Evolutionary conservation across 2,888 invertebrate genomes (phyloP), one percentile per base, ranked within the genome.

Genomic region (Agrotis exclamationis): DNA sequence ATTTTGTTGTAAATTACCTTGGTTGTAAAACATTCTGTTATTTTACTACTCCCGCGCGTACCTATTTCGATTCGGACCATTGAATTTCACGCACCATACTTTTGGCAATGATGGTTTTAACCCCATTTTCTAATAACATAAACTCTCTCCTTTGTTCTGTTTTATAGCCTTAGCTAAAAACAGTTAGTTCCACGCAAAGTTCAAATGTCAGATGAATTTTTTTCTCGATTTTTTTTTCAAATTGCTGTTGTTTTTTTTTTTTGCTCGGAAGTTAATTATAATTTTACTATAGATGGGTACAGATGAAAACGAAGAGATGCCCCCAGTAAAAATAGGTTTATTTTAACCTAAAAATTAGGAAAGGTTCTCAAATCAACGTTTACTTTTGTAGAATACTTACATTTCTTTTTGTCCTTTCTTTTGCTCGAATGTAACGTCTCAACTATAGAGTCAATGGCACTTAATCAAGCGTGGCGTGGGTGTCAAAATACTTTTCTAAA

Each of bases 181-280:
- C 22, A 11, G 20, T 60, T 28, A 11, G 20, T 60, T 28, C 2
- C 54, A 70, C 62, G 13, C 20, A 47, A 63, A 72, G 47, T 53
- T 72, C 58, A 64, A 13, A 63, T 72, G 53, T 64, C 73, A 58
- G 39, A 58, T n/a, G n/a, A n/a, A n/a, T n/a, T n/a, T n/a, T n/a
- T n/a, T n/a, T n/a, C n/a, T n/a, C n/a, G n/a, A n/a, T n/a, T n/a
- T n/a, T n/a, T n/a, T n/a, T n/a, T n/a, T n/a, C n/a, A n/a, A n/a
- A n/a, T n/a, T n/a, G n/a, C n/a, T n/a, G n/a, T n/a, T n/a, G n/a
- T n/a, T n/a, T n/a, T n/a, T n/a, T n/a, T n/a, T n/a, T n/a, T n/a
- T n/a, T n/a, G n/a, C n/a, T n/a, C n/a, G n/a, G n/a, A n/a, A n/a
- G n/a, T n/a, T n/a, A n/a, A n/a, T n/a, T n/a, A n/a, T n/a, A n/a